Conservation (phyloP, 2,797 vertebrate genomes). For the Diplodus puntazzo region DNA sequence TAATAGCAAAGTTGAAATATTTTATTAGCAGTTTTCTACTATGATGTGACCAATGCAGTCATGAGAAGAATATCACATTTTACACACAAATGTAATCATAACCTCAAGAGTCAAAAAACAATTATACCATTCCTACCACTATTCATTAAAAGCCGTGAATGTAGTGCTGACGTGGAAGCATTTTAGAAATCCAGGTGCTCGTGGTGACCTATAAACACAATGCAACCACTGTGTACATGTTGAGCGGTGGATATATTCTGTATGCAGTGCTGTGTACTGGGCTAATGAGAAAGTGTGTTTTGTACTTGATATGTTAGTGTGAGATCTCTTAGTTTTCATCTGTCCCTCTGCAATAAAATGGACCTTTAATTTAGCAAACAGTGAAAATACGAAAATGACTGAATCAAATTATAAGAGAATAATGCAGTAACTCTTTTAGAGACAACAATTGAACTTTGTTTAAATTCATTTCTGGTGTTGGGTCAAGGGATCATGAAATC, state of each 20-base stretch:
- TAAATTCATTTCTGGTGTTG: constrained; percentile 23
- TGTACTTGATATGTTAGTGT: neutral
- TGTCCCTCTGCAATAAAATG: neutral
- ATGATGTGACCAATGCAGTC: neutral
- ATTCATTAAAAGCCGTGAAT: neutral
- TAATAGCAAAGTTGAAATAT: neutral
- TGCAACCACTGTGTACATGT: constrained; percentile 1
- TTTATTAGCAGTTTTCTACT: neutral
- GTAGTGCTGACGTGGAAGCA: neutral
- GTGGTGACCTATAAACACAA: constrained; percentile 34
- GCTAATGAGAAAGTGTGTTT: neutral
- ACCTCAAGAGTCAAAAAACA: neutral
- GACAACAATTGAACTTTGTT: neutral
- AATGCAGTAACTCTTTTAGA: neutral
- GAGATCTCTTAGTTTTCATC: neutral
- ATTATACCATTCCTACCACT: neutral
- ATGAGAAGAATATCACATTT: neutral
- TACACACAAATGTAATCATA: neutral
- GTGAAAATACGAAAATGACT: neutral
- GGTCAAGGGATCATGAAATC: constrained; percentile 9
- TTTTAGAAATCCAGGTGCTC: constrained; percentile 16
- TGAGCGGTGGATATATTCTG: neutral
- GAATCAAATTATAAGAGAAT: neutral
- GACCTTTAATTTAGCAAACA: neutral
- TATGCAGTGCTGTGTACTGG: neutral